Evolutionary conservation across 2,888 invertebrate genomes (phyloP).

Genomic region (Stegophylla sp.): DNA sequence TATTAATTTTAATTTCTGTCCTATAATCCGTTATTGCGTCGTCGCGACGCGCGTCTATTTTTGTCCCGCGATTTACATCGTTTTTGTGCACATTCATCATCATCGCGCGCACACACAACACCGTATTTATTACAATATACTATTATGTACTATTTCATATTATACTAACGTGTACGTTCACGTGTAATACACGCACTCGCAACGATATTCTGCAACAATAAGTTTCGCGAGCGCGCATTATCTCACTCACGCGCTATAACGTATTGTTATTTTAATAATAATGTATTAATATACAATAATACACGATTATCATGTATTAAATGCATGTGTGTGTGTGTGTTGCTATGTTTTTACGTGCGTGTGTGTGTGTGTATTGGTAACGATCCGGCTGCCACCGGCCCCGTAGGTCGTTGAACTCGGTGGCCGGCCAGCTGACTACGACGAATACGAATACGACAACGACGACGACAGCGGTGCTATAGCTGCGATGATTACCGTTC

Average conservation of each 20-base stretch:
- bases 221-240: too few species aligned
- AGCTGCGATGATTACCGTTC: conserved; percentile 27
- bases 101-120: background rate
- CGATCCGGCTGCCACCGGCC: conserved; percentile 46
- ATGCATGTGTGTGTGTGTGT: background rate
- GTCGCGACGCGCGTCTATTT: background rate
- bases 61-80: conserved; percentile 1
- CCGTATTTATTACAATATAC: background rate
- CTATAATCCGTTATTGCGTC: background rate
- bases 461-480: conserved; percentile 24
- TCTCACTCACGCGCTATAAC: background rate
- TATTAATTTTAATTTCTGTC: background rate
- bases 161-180: too few species aligned
- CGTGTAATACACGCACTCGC: too few species aligned
- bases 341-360: background rate
- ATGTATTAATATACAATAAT: background rate
- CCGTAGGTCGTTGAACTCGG: conserved; percentile 51
- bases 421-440: conserved; percentile 48
- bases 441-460: background rate
- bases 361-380: conserved; percentile 50
- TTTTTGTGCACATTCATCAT: background rate
- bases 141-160: too few species aligned
- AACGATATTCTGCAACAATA: too few species aligned
- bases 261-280: background rate
- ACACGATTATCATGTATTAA: background rate